Evolutionary conservation across 2,113 vertebrate genomes (phyloP), one percentile per base, ranked within the genome.

Genomic region (Tychaedon coryphoeus): DNA sequence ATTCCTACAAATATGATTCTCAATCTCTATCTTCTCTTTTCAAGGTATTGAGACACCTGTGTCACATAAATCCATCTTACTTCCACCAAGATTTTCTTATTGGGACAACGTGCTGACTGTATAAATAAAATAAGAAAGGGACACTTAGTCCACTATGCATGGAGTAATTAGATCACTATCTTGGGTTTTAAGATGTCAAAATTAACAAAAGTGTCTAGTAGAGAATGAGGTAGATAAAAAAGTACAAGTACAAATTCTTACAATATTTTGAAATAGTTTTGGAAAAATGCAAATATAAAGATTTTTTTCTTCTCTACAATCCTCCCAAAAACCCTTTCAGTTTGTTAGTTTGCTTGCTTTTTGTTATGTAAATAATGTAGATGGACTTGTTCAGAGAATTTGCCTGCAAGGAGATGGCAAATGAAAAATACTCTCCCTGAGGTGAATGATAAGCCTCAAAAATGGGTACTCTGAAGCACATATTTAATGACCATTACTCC

Each of bases 1-100:
- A 97, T 88, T 93, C 58, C 65, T 58, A 81, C 2, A 22, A 81
- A 88, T 95, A 66, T 64, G 54, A 82, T 95, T 91, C 69, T 93
- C 86, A 71, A 69, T 90, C 83, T 95, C 75, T 92, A 78, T 96
- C 71, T 96, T 96, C 60, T 76, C 43, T 86, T 95, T 92, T 84
- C 78, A 94, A 80, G 76, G 31, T 71, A 91, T 71, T 82, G 85
- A 86, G 85, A 84, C 54, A 91, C 36, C 22, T 90, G 38, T 76
- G 92, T 54, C 53, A 80, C n/a, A 80, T 57, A 95, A 91, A 93
- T 95, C 60, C 40, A 48, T 93, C 90, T 94, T 88, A 84, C 79
- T 93, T 93, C 47, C 42, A 82, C 54, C 34, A 79, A 88, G 58
- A 82, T 85, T 75, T 94, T 94, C 60, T 86, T 83, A 86, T 6